Evolutionary conservation across 2,888 invertebrate species (phyloP), one percentile per base, ranked within the genome.

Genomic region (Lepidocyrtinus sp.): DNA sequence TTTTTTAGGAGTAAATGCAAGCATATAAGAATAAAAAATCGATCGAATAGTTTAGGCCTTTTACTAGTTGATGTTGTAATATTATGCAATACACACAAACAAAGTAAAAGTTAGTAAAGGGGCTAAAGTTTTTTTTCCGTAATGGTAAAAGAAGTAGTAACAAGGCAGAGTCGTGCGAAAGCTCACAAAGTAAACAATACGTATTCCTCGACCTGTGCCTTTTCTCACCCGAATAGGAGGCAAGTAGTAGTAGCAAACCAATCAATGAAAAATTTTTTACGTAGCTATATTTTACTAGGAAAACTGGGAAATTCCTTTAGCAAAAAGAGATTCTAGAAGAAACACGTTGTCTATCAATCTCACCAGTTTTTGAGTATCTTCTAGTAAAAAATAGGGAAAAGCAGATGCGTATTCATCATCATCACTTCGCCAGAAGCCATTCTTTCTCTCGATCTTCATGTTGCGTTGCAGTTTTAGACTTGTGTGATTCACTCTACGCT

Each of bases 41-140:
- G 64, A 64, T 64, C 64, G 64, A 1, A 70, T 61, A 63, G 27
- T 65, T 22, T 46, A 19, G 1, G n/a, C 17, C 1, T 19, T 5
- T 24, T 15, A 7, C 24, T 2, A 12, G 46, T 45, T 63, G 62
- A 72, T 72, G 62, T 62, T 24, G 63, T 72, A 72, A 73, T 64
- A 64, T 73, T 73, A 73, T 73, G 73, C 64, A 73, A 73, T 26
- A 27, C 64, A 73, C 73, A 73, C 64, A 73, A 73, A 64, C 50
- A 72, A 64, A 73, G 64, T 73, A 50, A 73, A 73, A 73, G 64
- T 71, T 64, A 26, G 55, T n/a, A 55, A 55, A 55, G 55, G 17
- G 2, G 55, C 9, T 12, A 2, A 55, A 55, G 55, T 15, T 15
- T 17, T 55, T 55, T 55, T 55, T 55, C 55, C 55, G 5, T 55